A percentile compares a stretch with the other conserved stretches of the same genome.
These are phyloP conservation scores for Spheniscus mendiculus DNA, from an alignment of 2,113 vertebrate species.

Conservation along the genomic window DNA sequence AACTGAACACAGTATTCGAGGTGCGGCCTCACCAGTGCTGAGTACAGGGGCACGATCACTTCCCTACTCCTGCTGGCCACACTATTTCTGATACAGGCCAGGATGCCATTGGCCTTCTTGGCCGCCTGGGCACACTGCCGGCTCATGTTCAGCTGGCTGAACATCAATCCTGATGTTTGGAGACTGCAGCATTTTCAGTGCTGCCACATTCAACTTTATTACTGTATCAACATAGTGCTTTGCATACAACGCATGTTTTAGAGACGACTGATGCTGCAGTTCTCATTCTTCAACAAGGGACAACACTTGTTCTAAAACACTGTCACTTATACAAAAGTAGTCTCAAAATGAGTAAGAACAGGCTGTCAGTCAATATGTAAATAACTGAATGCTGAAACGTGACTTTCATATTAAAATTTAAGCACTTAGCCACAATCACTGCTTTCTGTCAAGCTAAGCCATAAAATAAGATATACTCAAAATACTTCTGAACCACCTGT, in stretches of 20 bases:
- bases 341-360: slow-evolving; percentile 14
- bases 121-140: too few species aligned
- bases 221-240: not conserved
- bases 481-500: not conserved
- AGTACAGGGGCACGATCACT: too few species aligned
- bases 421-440: not conserved
- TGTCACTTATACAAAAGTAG: slow-evolving; percentile 9
- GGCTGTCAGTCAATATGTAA: slow-evolving; percentile 56
- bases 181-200: slow-evolving; percentile 3
- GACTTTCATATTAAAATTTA: slow-evolving; percentile 11
- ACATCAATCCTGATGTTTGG: not conserved
- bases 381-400: not conserved
- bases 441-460: not conserved
- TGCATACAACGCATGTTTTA: not conserved
- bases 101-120: too few species aligned
- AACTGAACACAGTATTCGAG: too few species aligned
- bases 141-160: too few species aligned
- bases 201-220: not conserved
- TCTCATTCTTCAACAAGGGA: slow-evolving; percentile 10
- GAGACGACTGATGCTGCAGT: not conserved
- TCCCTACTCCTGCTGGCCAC: too few species aligned
- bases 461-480: not conserved
- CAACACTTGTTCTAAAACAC: slow-evolving; percentile 38
- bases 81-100: too few species aligned
- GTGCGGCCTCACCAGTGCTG: too few species aligned